These are phyloP conservation scores for Megalopta genalis DNA, from an alignment of 1,140 invertebrate genomes.

Conservation along the genomic window DNA sequence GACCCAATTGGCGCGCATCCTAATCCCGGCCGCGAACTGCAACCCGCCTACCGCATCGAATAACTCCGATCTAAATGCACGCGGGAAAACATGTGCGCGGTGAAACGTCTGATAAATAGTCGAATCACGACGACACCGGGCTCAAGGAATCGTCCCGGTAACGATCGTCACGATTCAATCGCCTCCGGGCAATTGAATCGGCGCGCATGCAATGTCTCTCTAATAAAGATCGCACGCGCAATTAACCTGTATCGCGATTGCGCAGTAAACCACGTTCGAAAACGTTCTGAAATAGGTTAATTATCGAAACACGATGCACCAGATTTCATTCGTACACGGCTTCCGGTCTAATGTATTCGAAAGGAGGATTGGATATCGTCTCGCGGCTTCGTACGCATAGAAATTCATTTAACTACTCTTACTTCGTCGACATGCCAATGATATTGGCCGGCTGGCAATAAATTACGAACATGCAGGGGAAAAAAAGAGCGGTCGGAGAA, in stretches of 20 bases:
- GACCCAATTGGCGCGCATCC: constrained; percentile 6
- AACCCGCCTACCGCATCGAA: not conserved
- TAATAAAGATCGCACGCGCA: constrained; percentile 22
- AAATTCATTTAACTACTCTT: not conserved
- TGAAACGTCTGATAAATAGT: constrained; percentile 13
- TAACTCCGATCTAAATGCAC: not conserved
- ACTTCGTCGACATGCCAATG: not conserved
- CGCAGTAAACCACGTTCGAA: not conserved
- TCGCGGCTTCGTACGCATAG: not conserved
- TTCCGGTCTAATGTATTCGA: not conserved
- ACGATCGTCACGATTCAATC: constrained; percentile 37
- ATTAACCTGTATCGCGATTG: constrained; percentile 17
- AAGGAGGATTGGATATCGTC: not conserved
- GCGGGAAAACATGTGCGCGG: not conserved
- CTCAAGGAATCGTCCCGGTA: constrained; percentile 22
- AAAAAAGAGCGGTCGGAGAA: not conserved
- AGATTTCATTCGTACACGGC: not conserved
- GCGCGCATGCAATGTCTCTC: not conserved
- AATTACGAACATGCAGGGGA: not conserved
- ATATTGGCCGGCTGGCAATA: not conserved
- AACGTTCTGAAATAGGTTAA: not conserved
- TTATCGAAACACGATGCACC: not conserved
- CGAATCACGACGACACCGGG: constrained; percentile 12
- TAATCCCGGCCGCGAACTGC: not conserved
- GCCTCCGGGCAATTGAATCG: constrained; percentile 38